Conservation (phyloP, 2,113 vertebrate species). For the Alethe diademata region DNA sequence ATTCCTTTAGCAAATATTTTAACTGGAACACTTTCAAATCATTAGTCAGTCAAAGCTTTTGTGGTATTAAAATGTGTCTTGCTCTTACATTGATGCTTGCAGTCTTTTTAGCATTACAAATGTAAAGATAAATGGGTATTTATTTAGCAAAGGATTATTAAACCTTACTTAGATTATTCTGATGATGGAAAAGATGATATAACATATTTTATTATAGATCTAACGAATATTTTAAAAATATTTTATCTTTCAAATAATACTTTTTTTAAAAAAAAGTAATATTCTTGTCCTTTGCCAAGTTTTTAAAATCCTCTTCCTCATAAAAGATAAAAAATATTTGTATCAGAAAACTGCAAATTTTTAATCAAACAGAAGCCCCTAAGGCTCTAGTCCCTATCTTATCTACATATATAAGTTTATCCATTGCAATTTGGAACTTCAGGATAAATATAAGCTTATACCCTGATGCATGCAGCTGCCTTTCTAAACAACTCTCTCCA, state of each 20-base stretch:
- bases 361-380: not conserved
- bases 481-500: not conserved
- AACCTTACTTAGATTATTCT: not conserved
- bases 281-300: not conserved
- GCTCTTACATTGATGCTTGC: not conserved
- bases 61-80: not conserved
- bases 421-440: not conserved
- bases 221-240: not conserved
- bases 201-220: not conserved
- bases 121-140: not conserved
- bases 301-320: not conserved
- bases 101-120: not conserved
- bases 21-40: not conserved
- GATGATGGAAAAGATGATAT: not conserved
- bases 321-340: not conserved
- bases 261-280: not conserved
- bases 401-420: not conserved
- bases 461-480: not conserved
- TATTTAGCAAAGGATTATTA: not conserved
- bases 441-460: not conserved
- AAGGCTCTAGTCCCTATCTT: not conserved
- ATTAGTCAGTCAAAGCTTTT: not conserved
- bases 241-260: not conserved
- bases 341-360: not conserved
- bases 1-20: not conserved